Percentiles rank a stretch among this genome's conserved stretches.
Evolutionary conservation across 2,888 invertebrate species (phyloP).

Genomic region (Stenolophus ochropezus): DNA sequence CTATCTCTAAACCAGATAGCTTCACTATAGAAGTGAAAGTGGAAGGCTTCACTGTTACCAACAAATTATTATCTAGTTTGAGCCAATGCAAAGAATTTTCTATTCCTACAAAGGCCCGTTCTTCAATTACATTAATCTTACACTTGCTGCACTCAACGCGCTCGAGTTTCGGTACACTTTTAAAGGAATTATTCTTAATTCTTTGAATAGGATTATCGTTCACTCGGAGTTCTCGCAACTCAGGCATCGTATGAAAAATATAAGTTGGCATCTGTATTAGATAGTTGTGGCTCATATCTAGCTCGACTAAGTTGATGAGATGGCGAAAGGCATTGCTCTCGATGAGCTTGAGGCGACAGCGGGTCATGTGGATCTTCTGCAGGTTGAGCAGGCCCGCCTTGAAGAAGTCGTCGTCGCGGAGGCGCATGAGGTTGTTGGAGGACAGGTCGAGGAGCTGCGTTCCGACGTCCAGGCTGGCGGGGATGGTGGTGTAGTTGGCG

Average conservation of each 20-base stretch:
- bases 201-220: slow-evolving; percentile 84
- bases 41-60: slow-evolving; percentile 80
- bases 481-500: slow-evolving; percentile 84
- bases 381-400: slow-evolving; percentile 85
- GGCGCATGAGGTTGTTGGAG: slow-evolving; percentile 80
- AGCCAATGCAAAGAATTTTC: slow-evolving; percentile 85
- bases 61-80: slow-evolving; percentile 84
- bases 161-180: slow-evolving; percentile 80
- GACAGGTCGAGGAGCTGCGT: slow-evolving; percentile 88
- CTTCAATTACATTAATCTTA: slow-evolving; percentile 81
- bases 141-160: slow-evolving; percentile 85
- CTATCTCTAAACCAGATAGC: slow-evolving; percentile 84
- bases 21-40: slow-evolving; percentile 81
- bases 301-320: slow-evolving; percentile 86
- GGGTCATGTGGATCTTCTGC: slow-evolving; percentile 85
- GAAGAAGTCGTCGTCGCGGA: slow-evolving; percentile 85
- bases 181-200: slow-evolving; percentile 82
- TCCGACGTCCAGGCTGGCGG: slow-evolving; percentile 83
- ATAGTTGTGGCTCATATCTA: slow-evolving; percentile 86
- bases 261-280: slow-evolving; percentile 82
- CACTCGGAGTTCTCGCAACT: slow-evolving; percentile 84
- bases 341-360: slow-evolving; percentile 81
- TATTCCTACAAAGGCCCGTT: slow-evolving; percentile 83
- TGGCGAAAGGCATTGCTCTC: slow-evolving; percentile 85
- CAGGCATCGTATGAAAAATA: slow-evolving; percentile 82